phyloP scores from a whole-genome alignment of 1,140 invertebrate species.

The Bombyx mandarina region DNA sequence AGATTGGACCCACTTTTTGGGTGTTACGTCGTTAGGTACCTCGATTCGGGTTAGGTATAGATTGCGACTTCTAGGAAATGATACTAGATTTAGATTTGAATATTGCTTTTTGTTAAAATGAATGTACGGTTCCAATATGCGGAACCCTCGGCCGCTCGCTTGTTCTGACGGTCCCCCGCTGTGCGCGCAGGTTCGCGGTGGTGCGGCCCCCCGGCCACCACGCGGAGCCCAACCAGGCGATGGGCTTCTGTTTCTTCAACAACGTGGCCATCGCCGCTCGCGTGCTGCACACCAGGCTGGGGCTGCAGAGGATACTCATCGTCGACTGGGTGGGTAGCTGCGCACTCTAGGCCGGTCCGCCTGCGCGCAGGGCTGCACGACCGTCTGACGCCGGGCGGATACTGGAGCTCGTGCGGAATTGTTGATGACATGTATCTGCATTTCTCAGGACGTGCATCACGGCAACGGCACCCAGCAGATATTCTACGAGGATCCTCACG shows the following conservation, averaged over 20 bases:
- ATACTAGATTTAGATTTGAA: no score
- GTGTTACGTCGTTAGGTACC: no score
- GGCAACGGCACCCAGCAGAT: conserved; percentile 99
- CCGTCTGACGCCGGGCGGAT: neutral
- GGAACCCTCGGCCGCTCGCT: no score
- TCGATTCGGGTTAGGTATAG: no score
- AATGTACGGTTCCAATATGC: no score
- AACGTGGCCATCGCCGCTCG: conserved; percentile 97
- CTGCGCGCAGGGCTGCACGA: no score
- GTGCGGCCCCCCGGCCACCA: conserved; percentile 99
- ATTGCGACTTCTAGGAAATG: no score
- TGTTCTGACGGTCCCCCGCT: neutral
- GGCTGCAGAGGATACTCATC: conserved; percentile 92
- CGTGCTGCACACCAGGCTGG: conserved; percentile 86
- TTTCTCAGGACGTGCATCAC: conserved; percentile 95
- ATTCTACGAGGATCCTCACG: conserved; percentile 95
- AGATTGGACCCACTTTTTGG: no score
- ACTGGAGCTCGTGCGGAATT: neutral
- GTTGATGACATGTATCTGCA: neutral
- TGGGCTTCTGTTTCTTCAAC: conserved; percentile 99
- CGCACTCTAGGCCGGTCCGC: neutral
- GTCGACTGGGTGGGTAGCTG: conserved; percentile 89
- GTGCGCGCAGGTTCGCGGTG: conserved; percentile 89
- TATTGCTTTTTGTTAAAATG: no score
- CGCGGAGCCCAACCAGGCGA: conserved; percentile 95